These are phyloP conservation scores for Phlogophora meticulosa DNA, from an alignment of 2,888 invertebrate species.

Conservation along the genomic window DNA sequence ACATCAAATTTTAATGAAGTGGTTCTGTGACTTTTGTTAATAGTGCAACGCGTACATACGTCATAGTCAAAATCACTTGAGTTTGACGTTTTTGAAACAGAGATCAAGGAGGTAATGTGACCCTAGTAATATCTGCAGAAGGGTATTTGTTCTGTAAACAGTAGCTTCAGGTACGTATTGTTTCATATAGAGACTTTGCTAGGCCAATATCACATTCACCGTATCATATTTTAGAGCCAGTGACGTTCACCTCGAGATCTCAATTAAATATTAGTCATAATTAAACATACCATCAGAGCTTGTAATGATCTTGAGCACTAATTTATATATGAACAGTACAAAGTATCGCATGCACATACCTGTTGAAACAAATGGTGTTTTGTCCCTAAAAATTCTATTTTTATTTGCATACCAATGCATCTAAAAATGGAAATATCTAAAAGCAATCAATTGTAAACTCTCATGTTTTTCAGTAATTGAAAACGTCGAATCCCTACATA, in stretches of 20 bases:
- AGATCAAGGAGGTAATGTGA: conserved; percentile 8
- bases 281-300: conserved; percentile 51
- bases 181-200: not conserved
- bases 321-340: conserved; percentile 34
- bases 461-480: no score
- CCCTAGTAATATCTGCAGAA: not conserved
- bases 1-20: conserved; percentile 53
- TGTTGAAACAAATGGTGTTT: conserved; percentile 1
- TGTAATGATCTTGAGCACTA: conserved; percentile 44
- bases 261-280: conserved; percentile 61
- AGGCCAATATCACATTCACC: conserved; percentile 17
- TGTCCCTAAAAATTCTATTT: not conserved
- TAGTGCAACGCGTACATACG: conserved; percentile 2
- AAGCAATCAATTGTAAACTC: not conserved
- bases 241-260: conserved; percentile 44
- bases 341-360: not conserved
- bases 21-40: conserved; percentile 23
- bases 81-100: conserved; percentile 10
- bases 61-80: conserved; percentile 20
- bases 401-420: no score
- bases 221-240: conserved; percentile 32
- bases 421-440: not conserved
- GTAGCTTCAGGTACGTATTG: not conserved
- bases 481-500: not conserved
- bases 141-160: not conserved